Base-by-base conservation (phyloP, 2,888 invertebrate genomes). In the Amphipoea lucens region DNA sequence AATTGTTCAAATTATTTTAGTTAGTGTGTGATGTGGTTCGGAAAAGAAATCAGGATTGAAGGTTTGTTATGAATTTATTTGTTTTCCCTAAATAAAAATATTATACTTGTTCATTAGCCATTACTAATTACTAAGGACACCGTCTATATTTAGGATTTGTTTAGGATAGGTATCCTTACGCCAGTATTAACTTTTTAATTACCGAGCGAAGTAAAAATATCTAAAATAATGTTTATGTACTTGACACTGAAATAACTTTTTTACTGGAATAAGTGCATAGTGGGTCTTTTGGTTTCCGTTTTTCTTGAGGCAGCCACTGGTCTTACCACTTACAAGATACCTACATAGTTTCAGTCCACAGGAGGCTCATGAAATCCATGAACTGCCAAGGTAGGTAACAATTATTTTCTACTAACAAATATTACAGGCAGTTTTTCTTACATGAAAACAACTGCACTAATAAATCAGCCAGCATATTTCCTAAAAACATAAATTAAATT, bases 1-100 rank as follows among this genome's bases (percentile, higher is more conserved):
- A 94, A 94, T 97, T 79, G 97, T 97, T 82, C 97, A 97, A 90
- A 97, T 97, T 76, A 96, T 97, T 88, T 92, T 97, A 87, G 94
- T 97, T 80, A 95, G 97, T 95, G 96, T 96, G 90, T 96, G 91
- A 95, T 87, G 87, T 84, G 76, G 82, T 85, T 84, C 85, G 82
- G 71, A 83, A 86, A 86, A 85, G 88, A 90, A 83, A 87, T 85
- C 79, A 76, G 78, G 78, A 87, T 86, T 81, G 87, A 90, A 92
- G 92, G 93, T 92, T 87, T 81, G 91, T 90, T 63, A 66, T 65
- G n/a, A 36, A 42, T 67, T 51, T 23, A 68, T 45, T 79, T 72
- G 40, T n/a, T 36, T 23, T 4, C 12, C 1, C 14, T 0, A 20
- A 57, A 42, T 29, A 23, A 23, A 42, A 54, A 40, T 20, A 4